Evolutionary conservation across 2,888 invertebrate genomes (phyloP).

Genomic region (Balanococcus diminutus): DNA sequence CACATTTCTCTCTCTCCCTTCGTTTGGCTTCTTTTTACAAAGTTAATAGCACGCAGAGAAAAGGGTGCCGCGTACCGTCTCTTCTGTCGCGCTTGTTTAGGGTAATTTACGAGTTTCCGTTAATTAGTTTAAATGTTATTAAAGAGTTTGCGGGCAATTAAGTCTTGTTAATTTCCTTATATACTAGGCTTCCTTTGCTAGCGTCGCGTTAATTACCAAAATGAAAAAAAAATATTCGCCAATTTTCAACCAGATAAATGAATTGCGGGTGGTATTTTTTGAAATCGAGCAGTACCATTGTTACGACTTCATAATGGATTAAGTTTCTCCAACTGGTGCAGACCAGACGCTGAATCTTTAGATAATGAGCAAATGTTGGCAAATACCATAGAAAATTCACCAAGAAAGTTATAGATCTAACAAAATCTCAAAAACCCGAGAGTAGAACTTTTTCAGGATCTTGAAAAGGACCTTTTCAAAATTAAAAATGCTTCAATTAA

Average conservation of each 20-base stretch:
- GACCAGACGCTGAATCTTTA: not conserved
- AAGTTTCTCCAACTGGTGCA: not conserved
- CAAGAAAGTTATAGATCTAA: no score
- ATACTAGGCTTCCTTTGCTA: not conserved
- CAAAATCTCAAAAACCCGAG: no score
- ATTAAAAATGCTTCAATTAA: no score
- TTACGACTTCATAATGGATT: not conserved
- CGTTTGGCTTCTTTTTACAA: slow-evolving; percentile 11
- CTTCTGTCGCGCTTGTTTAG: slow-evolving; percentile 52
- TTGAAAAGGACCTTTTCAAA: no score
- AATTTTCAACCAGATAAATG: slow-evolving; percentile 6
- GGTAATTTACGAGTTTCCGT: slow-evolving; percentile 54
- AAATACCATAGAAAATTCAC: no score
- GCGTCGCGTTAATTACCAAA: slow-evolving; percentile 2
- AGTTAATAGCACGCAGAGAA: slow-evolving; percentile 36
- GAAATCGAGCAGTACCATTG: not conserved
- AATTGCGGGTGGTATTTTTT: not conserved
- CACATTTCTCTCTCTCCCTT: not conserved
- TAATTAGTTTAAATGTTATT: slow-evolving; percentile 54
- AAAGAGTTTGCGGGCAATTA: slow-evolving; percentile 53
- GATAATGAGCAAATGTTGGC: not conserved
- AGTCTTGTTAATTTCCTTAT: slow-evolving; percentile 53
- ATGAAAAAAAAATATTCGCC: not conserved
- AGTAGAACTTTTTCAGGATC: no score
- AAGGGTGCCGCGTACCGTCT: not conserved